These are phyloP conservation scores for Hippocampus zosterae DNA, from an alignment of 2,113 vertebrate species.

Conservation along the genomic window DNA sequence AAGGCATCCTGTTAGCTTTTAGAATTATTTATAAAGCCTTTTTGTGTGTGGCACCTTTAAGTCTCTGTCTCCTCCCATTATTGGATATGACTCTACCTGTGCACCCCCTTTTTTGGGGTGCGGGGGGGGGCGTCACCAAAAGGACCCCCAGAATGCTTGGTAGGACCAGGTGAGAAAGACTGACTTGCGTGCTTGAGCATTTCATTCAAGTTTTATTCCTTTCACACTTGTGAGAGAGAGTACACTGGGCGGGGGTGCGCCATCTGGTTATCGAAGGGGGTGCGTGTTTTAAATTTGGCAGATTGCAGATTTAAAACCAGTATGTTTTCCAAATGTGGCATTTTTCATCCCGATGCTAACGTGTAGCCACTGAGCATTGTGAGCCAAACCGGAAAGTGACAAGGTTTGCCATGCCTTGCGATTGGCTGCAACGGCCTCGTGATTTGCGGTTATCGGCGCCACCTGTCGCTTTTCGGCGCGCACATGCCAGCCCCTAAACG, in stretches of 20 bases:
- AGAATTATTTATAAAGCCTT: slow-evolving; percentile 79
- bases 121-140: slow-evolving; percentile 19
- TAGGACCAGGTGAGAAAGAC: too few relatives aligned
- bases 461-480: background rate
- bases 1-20: slow-evolving; percentile 75
- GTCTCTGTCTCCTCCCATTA: slow-evolving; percentile 78
- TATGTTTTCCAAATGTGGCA: too few relatives aligned
- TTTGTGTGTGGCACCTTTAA: slow-evolving; percentile 71
- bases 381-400: too few relatives aligned
- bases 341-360: too few relatives aligned
- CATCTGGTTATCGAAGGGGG: too few relatives aligned
- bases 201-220: too few relatives aligned
- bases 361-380: too few relatives aligned
- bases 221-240: too few relatives aligned
- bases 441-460: background rate
- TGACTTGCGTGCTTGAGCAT: too few relatives aligned
- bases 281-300: too few relatives aligned
- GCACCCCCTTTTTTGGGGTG: slow-evolving; percentile 31
- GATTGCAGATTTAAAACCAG: too few relatives aligned
- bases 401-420: background rate
- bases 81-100: slow-evolving; percentile 71
- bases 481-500: background rate
- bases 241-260: too few relatives aligned
- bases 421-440: background rate
- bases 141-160: slow-evolving; percentile 27